Conservation (phyloP, 2,797 vertebrate genomes). For the Manis crassicaudata region DNA sequence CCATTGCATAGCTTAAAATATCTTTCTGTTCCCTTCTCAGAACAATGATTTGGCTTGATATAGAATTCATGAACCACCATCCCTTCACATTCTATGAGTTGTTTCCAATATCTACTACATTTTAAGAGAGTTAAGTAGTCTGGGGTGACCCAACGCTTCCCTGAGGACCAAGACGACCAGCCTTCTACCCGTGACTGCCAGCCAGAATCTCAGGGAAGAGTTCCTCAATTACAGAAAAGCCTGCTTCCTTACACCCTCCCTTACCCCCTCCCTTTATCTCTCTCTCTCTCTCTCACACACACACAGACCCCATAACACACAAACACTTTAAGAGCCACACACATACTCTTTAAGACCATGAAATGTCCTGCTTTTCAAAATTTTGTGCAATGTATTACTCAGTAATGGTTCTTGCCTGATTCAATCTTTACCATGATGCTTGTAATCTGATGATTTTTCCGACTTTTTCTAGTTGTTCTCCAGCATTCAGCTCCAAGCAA, state of each 20-base stretch:
- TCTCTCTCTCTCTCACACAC: not conserved
- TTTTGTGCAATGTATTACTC: constrained; percentile 4
- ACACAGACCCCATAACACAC: not conserved
- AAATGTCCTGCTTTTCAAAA: not conserved
- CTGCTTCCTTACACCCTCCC: rapidly evolving
- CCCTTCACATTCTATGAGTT: constrained; percentile 22
- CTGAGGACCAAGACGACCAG: not conserved
- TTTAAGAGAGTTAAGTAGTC: constrained; percentile 57
- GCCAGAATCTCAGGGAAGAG: constrained; percentile 33
- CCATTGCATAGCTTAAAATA: constrained; percentile 54
- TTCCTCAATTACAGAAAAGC: constrained; percentile 18
- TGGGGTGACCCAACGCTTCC: constrained; percentile 27
- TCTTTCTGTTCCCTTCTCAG: constrained; percentile 42
- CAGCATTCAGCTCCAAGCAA: not conserved
- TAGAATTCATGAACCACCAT: constrained; percentile 57
- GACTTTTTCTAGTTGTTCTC: not conserved
- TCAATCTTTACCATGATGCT: not conserved
- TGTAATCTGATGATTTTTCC: constrained; percentile 39
- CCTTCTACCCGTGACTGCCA: not conserved
- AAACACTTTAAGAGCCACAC: not conserved
- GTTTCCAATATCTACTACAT: constrained; percentile 62
- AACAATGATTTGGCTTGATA: constrained; percentile 64
- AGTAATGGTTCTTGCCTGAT: not conserved
- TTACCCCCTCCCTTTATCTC: no score
- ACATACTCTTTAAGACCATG: not conserved